Evolutionary conservation across 2,888 invertebrate genomes (phyloP).

Genomic region (Ormyrus pomaceus): DNA sequence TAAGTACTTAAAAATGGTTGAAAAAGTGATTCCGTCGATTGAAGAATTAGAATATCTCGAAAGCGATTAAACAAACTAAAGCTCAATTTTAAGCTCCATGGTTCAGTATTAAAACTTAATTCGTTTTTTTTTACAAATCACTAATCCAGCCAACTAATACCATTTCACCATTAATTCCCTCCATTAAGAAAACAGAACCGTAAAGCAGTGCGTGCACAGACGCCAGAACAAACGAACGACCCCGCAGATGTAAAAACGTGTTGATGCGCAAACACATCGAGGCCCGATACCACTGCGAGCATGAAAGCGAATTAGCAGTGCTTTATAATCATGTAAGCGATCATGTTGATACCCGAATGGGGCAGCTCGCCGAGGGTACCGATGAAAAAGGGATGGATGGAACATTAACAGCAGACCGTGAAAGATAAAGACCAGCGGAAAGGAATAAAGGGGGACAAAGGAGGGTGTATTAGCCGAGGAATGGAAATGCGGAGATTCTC

Average conservation of each 20-base stretch:
- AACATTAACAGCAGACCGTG: constrained; percentile 15
- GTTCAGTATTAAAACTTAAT: too few species aligned
- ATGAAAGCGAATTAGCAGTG: constrained; percentile 58
- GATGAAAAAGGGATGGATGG: constrained; percentile 12
- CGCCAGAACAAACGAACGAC: neutral
- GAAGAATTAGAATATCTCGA: constrained; percentile 14
- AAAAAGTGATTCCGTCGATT: constrained; percentile 12
- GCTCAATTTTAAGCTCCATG: too few species aligned
- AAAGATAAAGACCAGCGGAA: constrained; percentile 13
- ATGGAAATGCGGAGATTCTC: neutral
- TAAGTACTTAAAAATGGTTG: constrained; percentile 8
- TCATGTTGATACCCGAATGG: constrained; percentile 35
- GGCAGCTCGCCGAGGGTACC: neutral
- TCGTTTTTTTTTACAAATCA: too few species aligned
- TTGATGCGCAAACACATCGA: constrained; percentile 12
- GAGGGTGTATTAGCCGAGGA: neutral
- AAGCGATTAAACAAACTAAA: too few species aligned
- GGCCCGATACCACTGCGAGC: constrained; percentile 1
- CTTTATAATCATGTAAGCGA: constrained; percentile 60
- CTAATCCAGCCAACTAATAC: neutral
- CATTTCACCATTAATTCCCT: neutral
- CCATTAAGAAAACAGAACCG: neutral
- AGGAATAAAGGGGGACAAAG: constrained; percentile 9
- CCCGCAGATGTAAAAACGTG: neutral
- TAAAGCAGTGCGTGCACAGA: neutral